Conservation (phyloP, 2,888 invertebrate species). For the Bursaphelenchus okinawaensis region DNA sequence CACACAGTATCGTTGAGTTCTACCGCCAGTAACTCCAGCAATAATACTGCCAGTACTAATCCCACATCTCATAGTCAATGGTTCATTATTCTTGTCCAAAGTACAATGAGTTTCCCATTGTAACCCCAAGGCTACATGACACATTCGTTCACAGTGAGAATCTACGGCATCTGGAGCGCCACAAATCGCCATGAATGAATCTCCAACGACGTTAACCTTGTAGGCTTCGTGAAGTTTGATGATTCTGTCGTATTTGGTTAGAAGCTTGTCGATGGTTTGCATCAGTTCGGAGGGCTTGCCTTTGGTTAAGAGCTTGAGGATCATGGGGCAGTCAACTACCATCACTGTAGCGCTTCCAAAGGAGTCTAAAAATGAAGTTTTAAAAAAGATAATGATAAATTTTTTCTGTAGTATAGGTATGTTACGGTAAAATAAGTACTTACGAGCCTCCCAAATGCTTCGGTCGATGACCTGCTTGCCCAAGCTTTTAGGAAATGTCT, state of each 20-base stretch:
- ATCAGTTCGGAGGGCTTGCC: not conserved
- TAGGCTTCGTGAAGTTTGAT: slow-evolving; percentile 18
- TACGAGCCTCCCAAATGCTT: not conserved
- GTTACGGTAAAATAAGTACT: not conserved
- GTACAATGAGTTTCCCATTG: slow-evolving; percentile 44
- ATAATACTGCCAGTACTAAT: slow-evolving; percentile 47
- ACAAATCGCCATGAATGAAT: not conserved
- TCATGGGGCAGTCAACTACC: not conserved
- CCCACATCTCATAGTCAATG: slow-evolving; percentile 40
- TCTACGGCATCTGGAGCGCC: slow-evolving; percentile 5
- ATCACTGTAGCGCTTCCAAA: not conserved
- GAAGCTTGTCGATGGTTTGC: not conserved
- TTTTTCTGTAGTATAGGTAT: too few species aligned
- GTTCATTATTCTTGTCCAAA: slow-evolving; percentile 25
- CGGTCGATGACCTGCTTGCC: not conserved
- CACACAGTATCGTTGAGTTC: slow-evolving; percentile 2
- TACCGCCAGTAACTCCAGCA: slow-evolving; percentile 41
- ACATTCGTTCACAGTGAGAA: slow-evolving; percentile 13
- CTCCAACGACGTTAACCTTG: slow-evolving; percentile 42
- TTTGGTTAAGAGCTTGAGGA: not conserved
- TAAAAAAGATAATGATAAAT: too few species aligned
- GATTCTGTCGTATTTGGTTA: not conserved
- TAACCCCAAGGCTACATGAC: slow-evolving; percentile 56
- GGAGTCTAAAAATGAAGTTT: not conserved
- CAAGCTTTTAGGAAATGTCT: not conserved